These are phyloP conservation scores for Geopemphigus sp. DNA, from an alignment of 1,140 invertebrate species.

Conservation along the genomic window DNA sequence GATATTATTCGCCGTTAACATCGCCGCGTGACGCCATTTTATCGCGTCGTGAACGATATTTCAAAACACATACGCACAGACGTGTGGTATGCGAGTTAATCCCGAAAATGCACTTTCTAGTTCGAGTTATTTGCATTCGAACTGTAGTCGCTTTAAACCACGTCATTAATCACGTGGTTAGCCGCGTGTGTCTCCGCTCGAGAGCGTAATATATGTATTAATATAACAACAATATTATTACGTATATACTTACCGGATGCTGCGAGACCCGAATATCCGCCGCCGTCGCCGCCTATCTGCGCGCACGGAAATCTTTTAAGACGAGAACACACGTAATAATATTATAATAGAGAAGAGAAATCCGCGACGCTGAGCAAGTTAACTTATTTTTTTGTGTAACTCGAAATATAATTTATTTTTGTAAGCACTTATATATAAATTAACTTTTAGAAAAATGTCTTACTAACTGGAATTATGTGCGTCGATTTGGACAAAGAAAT, in stretches of 20 bases:
- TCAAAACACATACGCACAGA: neutral
- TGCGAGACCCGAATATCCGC: neutral
- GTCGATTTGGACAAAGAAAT: too few relatives aligned
- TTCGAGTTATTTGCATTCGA: constrained; percentile 39
- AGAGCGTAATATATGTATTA: neutral
- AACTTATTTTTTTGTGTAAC: too few relatives aligned
- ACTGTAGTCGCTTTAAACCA: constrained; percentile 1
- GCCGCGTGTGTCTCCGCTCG: neutral
- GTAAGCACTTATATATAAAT: too few relatives aligned
- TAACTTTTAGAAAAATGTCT: too few relatives aligned
- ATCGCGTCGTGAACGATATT: constrained; percentile 6
- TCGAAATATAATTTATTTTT: too few relatives aligned
- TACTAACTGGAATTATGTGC: too few relatives aligned
- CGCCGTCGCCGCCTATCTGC: too few relatives aligned
- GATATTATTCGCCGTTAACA: neutral
- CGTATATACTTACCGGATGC: neutral
- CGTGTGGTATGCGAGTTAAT: constrained; percentile 28
- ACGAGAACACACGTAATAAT: too few relatives aligned
- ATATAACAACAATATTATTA: neutral
- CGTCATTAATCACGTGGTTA: constrained; percentile 37
- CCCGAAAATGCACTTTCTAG: constrained; percentile 40
- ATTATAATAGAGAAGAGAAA: neutral
- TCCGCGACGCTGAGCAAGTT: neutral
- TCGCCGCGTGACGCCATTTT: neutral
- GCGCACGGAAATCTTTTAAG: too few relatives aligned